Conservation (phyloP, 1,140 invertebrate species). For the Dendrolimus kikuchii region DNA sequence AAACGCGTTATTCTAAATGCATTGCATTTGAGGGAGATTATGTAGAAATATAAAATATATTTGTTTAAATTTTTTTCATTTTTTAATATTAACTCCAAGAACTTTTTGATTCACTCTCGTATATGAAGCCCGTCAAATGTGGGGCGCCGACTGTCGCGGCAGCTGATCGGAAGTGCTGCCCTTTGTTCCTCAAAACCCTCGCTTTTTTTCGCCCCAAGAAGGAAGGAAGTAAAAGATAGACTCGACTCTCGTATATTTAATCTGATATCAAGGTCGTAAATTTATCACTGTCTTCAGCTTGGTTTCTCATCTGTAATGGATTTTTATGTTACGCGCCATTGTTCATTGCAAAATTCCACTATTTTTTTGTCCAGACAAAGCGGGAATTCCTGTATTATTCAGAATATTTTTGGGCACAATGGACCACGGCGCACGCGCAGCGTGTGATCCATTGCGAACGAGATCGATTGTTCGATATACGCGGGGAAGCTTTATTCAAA, state of each 20-base stretch:
- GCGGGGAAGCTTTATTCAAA: conserved; percentile 48
- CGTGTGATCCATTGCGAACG: conserved; percentile 43
- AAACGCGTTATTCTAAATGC: too few species aligned
- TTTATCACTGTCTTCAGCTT: not conserved
- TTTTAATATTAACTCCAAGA: too few species aligned
- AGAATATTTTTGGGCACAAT: conserved; percentile 50
- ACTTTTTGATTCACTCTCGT: too few species aligned
- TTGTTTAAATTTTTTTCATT: too few species aligned
- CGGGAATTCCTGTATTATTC: conserved; percentile 58
- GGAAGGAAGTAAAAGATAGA: conserved; percentile 42
- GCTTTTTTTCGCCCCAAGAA: conserved; percentile 40
- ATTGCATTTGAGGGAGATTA: too few species aligned
- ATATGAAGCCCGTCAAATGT: conserved; percentile 57
- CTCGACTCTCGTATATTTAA: not conserved
- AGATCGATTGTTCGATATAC: conserved; percentile 53
- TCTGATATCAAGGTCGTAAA: too few species aligned
- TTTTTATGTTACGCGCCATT: conserved; percentile 45
- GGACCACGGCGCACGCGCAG: conserved; percentile 53
- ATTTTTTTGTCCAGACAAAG: conserved; percentile 57
- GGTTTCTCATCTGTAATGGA: conserved; percentile 31
- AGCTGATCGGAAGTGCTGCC: conserved; percentile 68
- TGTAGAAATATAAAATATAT: too few species aligned
- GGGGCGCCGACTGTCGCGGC: conserved; percentile 33
- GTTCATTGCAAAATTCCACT: conserved; percentile 50
- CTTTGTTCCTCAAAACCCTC: conserved; percentile 55